Percentiles rank a stretch among this genome's conserved stretches.
phyloP scores from a whole-genome alignment of 2,113 vertebrate genomes.

The Alectura lathami region DNA sequence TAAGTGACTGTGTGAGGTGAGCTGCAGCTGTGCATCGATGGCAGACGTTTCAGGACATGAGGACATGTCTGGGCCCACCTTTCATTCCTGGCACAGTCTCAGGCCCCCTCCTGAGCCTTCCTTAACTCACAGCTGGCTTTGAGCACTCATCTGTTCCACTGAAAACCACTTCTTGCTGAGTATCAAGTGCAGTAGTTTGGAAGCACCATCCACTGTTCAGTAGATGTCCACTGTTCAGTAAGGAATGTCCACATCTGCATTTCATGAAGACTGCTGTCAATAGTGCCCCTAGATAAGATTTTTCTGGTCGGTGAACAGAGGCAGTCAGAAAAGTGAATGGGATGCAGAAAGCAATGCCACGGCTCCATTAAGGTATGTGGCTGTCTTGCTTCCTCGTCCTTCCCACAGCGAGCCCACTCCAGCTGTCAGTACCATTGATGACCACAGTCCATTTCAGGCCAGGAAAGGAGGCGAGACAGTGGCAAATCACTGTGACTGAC shows the following conservation, averaged over 20 bases:
- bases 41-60: background rate
- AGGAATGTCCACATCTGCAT: background rate
- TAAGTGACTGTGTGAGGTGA: background rate
- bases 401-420: background rate
- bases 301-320: background rate
- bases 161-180: background rate
- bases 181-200: too few relatives aligned
- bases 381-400: background rate
- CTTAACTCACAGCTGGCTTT: background rate
- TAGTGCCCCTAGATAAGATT: background rate
- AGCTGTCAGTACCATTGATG: conserved; percentile 17
- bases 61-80: background rate
- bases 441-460: background rate
- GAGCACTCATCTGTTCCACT: background rate
- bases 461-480: background rate
- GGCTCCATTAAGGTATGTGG: background rate
- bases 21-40: background rate
- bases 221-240: background rate
- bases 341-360: background rate
- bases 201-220: background rate
- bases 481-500: conserved; percentile 4
- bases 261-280: background rate
- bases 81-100: background rate
- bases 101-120: background rate
- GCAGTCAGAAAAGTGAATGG: background rate